Evolutionary conservation across 2,797 vertebrate genomes (phyloP), one percentile per base, ranked within the genome.

Genomic region (Characodon lateralis): DNA sequence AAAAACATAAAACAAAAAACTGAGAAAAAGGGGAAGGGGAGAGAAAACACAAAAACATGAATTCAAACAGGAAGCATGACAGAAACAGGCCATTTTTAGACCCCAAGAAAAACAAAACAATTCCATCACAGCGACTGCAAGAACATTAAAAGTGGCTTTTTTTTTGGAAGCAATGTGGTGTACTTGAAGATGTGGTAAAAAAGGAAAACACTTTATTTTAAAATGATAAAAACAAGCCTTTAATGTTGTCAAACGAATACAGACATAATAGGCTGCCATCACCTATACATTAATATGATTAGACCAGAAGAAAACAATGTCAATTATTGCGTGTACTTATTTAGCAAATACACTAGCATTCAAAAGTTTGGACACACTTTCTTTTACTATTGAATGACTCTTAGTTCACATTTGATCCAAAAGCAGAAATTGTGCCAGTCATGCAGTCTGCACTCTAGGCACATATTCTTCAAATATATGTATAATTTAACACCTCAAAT

Each of bases 31-130:
- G 48, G 39, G 39, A 66, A 65, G 6, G 3, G 26, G 26, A 10
- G 5, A 71, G 26, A 20, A 71, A 71, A 71, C 28, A 61, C 59
- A 63, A 18, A 63, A 63, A 63, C 43, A 72, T 26, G 70, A 22
- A 53, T 55, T 35, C 48, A 72, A 9, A 22, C 50, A 14, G 24
- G 8, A 72, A 53, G 1, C 16, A 13, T 72, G 48, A 51, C 26
- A 72, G 70, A 72, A 72, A 55, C 48, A 14, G 20, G 48, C 50
- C 50, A 72, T 53, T 72, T 35, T 53, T 53, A 72, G 26, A 55
- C 20, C 48, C 31, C 7, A 26, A 22, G 2, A 24, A 53, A 71
- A 72, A 53, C 70, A 53, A 55, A 53, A 72, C 50, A 24, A 24
- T 22, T 72, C 50, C 70, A 53, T 55, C 70, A 74, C 73, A 53